A percentile compares a stretch with the other conserved stretches of the same genome.
phyloP scores from a whole-genome alignment of 2,888 invertebrate genomes.

The Drosophila mayaguana region DNA sequence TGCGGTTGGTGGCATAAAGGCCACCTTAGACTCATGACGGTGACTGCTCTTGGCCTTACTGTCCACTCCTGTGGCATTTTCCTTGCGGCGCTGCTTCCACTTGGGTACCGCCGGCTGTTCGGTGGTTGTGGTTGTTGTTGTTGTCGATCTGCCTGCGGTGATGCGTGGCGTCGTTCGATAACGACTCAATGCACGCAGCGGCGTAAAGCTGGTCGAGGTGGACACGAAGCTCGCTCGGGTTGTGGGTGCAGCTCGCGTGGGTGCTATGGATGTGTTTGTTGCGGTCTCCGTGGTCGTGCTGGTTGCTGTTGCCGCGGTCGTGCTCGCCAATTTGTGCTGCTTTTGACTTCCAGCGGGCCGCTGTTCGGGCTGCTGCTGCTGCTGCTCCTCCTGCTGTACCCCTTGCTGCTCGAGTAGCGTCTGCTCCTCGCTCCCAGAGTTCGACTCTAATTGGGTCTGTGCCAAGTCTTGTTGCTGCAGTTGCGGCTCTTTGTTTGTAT shows the following conservation, averaged over 20 bases:
- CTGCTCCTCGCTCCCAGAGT: slow-evolving; percentile 2
- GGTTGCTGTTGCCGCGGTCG: slow-evolving; percentile 25
- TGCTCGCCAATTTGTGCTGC: slow-evolving; percentile 33
- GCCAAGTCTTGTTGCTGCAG: neutral
- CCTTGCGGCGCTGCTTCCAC: slow-evolving; percentile 82
- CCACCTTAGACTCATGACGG: slow-evolving; percentile 61
- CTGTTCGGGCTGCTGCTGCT: slow-evolving; percentile 50
- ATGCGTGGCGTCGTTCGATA: slow-evolving; percentile 60
- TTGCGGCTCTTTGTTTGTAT: neutral
- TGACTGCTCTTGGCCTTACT: slow-evolving; percentile 62
- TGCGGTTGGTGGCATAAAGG: slow-evolving; percentile 11
- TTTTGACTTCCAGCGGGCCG: slow-evolving; percentile 48
- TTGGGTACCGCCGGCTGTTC: slow-evolving; percentile 79
- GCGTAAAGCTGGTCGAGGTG: slow-evolving; percentile 69
- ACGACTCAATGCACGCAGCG: slow-evolving; percentile 69
- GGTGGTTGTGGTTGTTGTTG: slow-evolving; percentile 63
- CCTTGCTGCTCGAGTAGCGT: slow-evolving; percentile 31
- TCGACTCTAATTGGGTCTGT: neutral
- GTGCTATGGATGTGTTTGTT: slow-evolving; percentile 16
- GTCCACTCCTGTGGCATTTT: slow-evolving; percentile 46
- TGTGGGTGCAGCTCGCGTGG: slow-evolving; percentile 2
- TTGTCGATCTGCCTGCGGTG: slow-evolving; percentile 61
- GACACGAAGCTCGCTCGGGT: slow-evolving; percentile 62
- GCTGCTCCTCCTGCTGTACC: slow-evolving; percentile 52
- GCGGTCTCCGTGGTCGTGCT: slow-evolving; percentile 34